Conservation (phyloP, 2,888 invertebrate species). For the Rhorus exstirpatorius region DNA sequence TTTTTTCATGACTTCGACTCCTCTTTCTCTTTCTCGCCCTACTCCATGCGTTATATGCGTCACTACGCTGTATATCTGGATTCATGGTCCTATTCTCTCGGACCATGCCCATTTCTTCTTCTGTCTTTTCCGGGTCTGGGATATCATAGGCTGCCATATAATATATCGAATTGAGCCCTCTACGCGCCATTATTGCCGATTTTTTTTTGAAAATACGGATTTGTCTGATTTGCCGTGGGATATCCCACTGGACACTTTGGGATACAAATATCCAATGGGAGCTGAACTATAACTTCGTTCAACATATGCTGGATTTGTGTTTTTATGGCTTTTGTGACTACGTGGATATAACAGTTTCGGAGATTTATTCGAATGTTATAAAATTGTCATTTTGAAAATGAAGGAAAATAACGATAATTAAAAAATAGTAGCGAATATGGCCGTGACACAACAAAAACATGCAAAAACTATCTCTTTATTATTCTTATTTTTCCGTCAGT, state of each 20-base stretch:
- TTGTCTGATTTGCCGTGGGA: no score
- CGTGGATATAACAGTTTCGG: no score
- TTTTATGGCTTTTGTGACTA: no score
- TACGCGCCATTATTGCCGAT: background rate
- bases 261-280: background rate
- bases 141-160: background rate
- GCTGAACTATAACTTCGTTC: no score
- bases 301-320: no score
- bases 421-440: no score
- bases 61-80: conserved; percentile 16
- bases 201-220: background rate
- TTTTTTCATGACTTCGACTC: conserved; percentile 1
- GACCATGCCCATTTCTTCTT: conserved; percentile 7
- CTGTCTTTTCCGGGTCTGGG: conserved; percentile 6
- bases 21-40: background rate
- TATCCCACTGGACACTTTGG: background rate
- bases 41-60: conserved; percentile 32
- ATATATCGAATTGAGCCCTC: background rate
- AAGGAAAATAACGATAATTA: no score
- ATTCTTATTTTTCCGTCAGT: no score
- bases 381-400: no score
- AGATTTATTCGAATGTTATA: no score
- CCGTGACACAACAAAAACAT: no score
- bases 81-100: conserved; percentile 6
- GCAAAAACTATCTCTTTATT: no score